Percentiles rank a stretch among this genome's conserved stretches.
Conservation (phyloP, 2,888 invertebrate species). For the Camponotus fellah region DNA sequence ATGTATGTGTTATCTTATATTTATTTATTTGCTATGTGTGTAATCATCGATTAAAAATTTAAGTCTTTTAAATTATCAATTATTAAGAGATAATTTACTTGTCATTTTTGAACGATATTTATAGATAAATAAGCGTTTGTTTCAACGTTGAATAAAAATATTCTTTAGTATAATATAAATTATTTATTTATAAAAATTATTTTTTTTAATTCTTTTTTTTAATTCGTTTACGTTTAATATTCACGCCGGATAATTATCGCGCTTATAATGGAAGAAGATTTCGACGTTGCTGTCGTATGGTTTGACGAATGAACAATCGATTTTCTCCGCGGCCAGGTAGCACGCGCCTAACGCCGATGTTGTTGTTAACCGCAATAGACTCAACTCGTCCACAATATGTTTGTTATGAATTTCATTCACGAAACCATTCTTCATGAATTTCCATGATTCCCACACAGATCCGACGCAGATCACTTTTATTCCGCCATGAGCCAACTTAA, state of each 20-base stretch:
- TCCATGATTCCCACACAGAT: conserved; percentile 98
- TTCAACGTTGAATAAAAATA: not conserved
- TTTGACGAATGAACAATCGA: conserved; percentile 90
- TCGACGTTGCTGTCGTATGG: conserved; percentile 90
- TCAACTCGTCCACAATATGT: conserved; percentile 87
- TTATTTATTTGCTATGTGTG: conserved; percentile 1
- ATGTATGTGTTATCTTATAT: not conserved
- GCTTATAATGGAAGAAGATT: conserved; percentile 89
- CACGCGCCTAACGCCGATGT: conserved; percentile 95
- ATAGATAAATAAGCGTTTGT: not conserved
- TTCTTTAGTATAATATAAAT: not conserved
- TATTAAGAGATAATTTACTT: conserved; percentile 6
- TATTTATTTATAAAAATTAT: conserved; percentile 2
- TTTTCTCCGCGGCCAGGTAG: conserved; percentile 92
- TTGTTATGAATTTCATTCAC: conserved; percentile 87
- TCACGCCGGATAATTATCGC: conserved; percentile 64
- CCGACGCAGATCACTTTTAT: conserved; percentile 96
- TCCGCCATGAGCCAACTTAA: conserved; percentile 87
- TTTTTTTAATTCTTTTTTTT: not conserved
- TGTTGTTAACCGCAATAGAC: conserved; percentile 90
- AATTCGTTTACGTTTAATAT: not conserved
- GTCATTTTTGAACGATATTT: not conserved
- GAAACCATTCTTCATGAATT: conserved; percentile 91
- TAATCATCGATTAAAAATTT: conserved; percentile 3
- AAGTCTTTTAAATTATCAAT: not conserved